phyloP scores from a whole-genome alignment of 2,797 vertebrate genomes.

The Luscinia megarhynchos region DNA sequence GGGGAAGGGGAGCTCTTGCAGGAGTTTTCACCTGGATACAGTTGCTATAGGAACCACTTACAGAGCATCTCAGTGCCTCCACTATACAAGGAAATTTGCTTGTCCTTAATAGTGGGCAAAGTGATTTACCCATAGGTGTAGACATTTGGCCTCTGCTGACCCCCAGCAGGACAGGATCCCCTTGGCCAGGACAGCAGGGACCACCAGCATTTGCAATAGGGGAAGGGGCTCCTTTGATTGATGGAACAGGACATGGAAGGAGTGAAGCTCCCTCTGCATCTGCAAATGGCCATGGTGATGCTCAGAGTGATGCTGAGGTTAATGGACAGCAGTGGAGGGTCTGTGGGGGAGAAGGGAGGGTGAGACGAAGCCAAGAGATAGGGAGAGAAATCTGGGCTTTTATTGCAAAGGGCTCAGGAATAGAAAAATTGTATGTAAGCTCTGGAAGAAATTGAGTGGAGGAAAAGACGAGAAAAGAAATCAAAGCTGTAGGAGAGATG shows the following conservation, averaged over 20 bases:
- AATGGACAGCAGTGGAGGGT: not conserved
- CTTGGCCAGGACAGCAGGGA: rapidly evolving
- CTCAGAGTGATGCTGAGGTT: not conserved
- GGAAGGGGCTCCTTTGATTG: rapidly evolving
- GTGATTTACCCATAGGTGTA: not conserved
- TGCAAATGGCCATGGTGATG: not conserved
- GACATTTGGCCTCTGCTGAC: not conserved
- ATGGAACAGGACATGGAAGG: rapidly evolving
- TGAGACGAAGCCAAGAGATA: not conserved
- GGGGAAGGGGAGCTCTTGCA: constrained; percentile 42
- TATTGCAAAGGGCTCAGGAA: not conserved
- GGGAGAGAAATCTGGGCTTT: not conserved
- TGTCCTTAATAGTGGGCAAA: not conserved
- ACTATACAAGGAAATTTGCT: constrained; percentile 26
- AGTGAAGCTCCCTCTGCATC: not conserved
- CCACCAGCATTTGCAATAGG: rapidly evolving
- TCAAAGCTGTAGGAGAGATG: not conserved
- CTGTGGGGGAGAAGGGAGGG: not conserved
- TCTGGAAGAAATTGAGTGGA: not conserved
- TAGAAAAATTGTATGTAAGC: not conserved
- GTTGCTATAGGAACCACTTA: constrained; percentile 78
- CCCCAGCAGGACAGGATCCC: not conserved
- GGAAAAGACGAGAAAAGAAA: not conserved
- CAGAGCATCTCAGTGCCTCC: not conserved
- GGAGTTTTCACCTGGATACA: constrained; percentile 71